Base-by-base conservation (phyloP, 2,888 invertebrate species). In the Gymnocheta viridis region DNA sequence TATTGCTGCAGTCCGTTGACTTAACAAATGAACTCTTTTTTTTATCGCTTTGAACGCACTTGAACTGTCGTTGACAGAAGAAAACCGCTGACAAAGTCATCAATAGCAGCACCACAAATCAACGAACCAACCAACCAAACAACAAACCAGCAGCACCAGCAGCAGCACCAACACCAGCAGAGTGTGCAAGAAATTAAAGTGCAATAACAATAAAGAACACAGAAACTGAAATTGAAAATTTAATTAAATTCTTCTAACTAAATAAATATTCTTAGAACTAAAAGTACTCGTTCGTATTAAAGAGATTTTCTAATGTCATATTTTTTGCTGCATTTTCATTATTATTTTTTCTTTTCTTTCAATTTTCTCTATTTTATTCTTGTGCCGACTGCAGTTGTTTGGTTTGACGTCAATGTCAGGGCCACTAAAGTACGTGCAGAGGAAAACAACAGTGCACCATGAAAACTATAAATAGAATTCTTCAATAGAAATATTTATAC, bases 361-460 rank as follows among this genome's bases (percentile, higher is more conserved):
- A 12, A 49, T 22, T 27, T 54, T 47, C 9, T 38, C 41, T 49
- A 6, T 6, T 27, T 24, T 17, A 41, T 10, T 27, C 29, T 19
- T 35, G 19, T 12, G 5, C 12, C 17, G 10, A 38, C 49, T 32
- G 78, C 64, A 56, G 35, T 64, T 44, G 29, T 64, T 62, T 49
- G 60, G 74, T 60, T 84, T 84, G 84, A 84, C 84, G 84, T 84
- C 84, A 84, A 84, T 81, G 81, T 80, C 79, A 83, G 64, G 80
- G 80, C 54, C 72, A 64, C 4, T 32, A 54, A n/a, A 22, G 5
- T 54, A 44, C 4, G 27, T 69, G 74, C 69, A 54, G 35, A 64
- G 35, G 44, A 51, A 51, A 32, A 41, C 54, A 60, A n/a, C 9
- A 58, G 24, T 69, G 56, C 49, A 60, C 44, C 44, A 24, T 32